Percentiles rank a stretch among this genome's conserved stretches.
phyloP scores from a whole-genome alignment of 1,140 invertebrate species.

The Aphis gossypii region DNA sequence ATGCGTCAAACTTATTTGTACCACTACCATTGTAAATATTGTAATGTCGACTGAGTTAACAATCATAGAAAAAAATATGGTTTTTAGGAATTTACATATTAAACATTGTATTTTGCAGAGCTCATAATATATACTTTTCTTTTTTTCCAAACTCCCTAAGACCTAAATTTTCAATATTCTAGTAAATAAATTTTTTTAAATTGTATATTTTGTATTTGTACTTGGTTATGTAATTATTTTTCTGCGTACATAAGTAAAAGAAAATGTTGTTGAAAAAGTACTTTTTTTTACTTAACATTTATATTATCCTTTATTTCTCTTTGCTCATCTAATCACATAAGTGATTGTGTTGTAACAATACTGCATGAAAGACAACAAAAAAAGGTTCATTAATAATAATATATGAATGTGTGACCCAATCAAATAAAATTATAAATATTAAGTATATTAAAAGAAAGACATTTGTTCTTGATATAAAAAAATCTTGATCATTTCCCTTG shows the following conservation, averaged over 20 bases:
- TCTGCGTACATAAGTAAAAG: constrained; percentile 48
- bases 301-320: background rate
- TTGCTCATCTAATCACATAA: background rate
- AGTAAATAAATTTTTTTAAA: constrained; percentile 52
- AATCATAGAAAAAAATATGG: constrained; percentile 56
- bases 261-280: constrained; percentile 35
- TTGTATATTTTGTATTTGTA: constrained; percentile 57
- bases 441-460: background rate
- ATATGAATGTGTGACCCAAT: background rate
- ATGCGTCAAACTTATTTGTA: constrained; percentile 43
- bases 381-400: background rate
- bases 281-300: background rate
- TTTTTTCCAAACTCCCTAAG: constrained; percentile 3
- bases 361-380: background rate
- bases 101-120: constrained; percentile 52
- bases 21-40: constrained; percentile 57
- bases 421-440: background rate
- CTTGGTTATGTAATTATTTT: constrained; percentile 58
- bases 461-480: background rate
- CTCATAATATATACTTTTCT: constrained; percentile 39
- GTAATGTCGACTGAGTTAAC: constrained; percentile 57
- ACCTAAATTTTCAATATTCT: constrained; percentile 43
- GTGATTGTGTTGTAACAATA: background rate
- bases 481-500: background rate
- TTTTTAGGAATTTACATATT: constrained; percentile 54